These are phyloP conservation scores for Eueides isabella DNA, from an alignment of 1,140 invertebrate genomes.

Conservation along the genomic window DNA sequence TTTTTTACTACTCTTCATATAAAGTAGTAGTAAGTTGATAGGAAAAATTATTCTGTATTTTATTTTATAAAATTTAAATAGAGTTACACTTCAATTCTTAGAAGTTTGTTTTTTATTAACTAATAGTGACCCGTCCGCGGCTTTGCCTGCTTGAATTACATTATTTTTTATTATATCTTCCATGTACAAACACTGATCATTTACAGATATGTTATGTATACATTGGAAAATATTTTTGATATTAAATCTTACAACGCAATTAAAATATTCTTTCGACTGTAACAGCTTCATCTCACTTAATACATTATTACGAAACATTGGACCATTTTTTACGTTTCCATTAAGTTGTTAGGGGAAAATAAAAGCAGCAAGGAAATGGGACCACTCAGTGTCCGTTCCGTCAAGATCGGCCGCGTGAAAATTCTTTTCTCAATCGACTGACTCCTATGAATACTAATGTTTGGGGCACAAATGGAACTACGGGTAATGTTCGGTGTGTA, in stretches of 20 bases:
- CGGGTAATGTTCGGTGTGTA: constrained; percentile 52
- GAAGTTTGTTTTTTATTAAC: too few relatives aligned
- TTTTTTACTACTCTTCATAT: not conserved
- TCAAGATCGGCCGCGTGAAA: constrained; percentile 67
- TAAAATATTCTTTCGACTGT: not conserved
- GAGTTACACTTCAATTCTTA: too few relatives aligned
- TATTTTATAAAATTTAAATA: too few relatives aligned
- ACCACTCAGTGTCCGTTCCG: constrained; percentile 68
- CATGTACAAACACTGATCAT: too few relatives aligned
- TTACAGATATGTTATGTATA: too few relatives aligned
- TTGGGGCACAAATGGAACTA: constrained; percentile 61
- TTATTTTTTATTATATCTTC: too few relatives aligned
- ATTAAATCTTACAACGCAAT: not conserved
- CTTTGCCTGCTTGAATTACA: too few relatives aligned
- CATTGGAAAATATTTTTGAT: too few relatives aligned
- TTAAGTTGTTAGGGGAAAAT: constrained; percentile 72
- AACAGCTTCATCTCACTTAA: constrained; percentile 14
- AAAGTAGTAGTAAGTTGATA: too few relatives aligned
- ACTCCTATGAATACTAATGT: constrained; percentile 79
- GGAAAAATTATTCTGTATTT: too few relatives aligned
- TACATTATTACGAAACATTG: constrained; percentile 49
- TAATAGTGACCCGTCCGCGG: too few relatives aligned
- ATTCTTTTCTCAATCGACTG: constrained; percentile 78
- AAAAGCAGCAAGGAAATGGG: constrained; percentile 68
- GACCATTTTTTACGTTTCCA: constrained; percentile 52